phyloP scores from a whole-genome alignment of 2,888 invertebrate genomes.

The Acanthosoma haemorrhoidale region DNA sequence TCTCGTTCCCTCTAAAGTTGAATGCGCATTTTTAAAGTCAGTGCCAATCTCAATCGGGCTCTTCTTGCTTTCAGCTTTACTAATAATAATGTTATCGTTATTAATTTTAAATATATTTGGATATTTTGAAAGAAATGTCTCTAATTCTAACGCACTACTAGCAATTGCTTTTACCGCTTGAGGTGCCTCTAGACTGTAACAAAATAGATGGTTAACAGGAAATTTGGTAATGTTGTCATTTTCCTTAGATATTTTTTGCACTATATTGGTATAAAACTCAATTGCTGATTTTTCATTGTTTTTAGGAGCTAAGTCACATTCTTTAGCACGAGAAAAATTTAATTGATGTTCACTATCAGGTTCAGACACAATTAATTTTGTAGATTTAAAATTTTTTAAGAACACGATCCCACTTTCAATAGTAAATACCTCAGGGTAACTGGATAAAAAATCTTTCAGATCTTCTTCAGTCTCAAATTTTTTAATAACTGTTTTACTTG shows the following conservation, averaged over 20 bases:
- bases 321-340: neutral
- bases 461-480: no score
- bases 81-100: neutral
- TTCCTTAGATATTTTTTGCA: neutral
- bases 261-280: neutral
- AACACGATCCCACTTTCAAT: neutral
- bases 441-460: neutral
- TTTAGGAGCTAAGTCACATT: neutral
- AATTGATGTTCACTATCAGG: neutral
- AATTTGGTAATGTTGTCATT: neutral
- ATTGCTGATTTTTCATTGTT: neutral
- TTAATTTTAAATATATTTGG: neutral
- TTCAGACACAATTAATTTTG: neutral
- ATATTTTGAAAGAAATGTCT: neutral
- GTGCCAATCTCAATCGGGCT: no score
- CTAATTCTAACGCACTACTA: neutral
- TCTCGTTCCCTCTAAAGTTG: neutral
- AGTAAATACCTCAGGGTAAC: neutral
- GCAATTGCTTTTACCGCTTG: neutral
- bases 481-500: neutral
- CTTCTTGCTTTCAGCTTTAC: no score
- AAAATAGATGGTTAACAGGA: neutral
- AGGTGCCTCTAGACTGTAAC: neutral
- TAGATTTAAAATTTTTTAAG: neutral
- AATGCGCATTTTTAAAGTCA: neutral